Percentiles rank a stretch among this genome's conserved stretches.
Conservation (phyloP, 2,113 vertebrate genomes). For the Tachysurus vachellii region DNA sequence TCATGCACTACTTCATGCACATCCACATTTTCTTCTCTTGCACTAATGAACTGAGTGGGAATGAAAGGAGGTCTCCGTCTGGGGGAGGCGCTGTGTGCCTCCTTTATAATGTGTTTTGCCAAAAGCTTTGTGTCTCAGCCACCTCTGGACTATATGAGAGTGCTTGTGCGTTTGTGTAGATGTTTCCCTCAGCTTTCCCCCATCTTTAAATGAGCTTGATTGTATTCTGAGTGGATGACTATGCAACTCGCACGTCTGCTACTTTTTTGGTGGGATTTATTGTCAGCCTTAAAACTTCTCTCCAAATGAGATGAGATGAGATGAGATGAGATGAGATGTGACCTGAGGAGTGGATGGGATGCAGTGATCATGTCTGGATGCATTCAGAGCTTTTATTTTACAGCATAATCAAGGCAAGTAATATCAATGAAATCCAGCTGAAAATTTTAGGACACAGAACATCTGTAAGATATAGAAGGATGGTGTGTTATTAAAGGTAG, state of each 20-base stretch:
- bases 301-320: slow-evolving; percentile 18
- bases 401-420: slow-evolving; percentile 56
- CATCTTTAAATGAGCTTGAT: slow-evolving; percentile 11
- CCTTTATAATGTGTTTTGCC: background rate
- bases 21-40: background rate
- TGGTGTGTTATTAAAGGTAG: background rate
- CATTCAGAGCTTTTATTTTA: slow-evolving; percentile 10
- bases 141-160: background rate
- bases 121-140: background rate
- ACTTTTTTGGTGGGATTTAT: slow-evolving; percentile 31
- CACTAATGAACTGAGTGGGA: background rate
- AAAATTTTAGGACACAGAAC: background rate
- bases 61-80: background rate
- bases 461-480: background rate
- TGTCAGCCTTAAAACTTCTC: slow-evolving; percentile 34
- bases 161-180: background rate
- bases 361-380: slow-evolving; percentile 9
- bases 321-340: background rate
- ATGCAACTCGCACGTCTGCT: background rate
- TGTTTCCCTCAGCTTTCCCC: no score
- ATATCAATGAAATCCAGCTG: background rate
- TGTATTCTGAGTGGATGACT: background rate
- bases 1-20: background rate
- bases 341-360: slow-evolving; percentile 4
- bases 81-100: background rate